Base-by-base conservation (phyloP, 2,113 vertebrate genomes). In the Callorhinus ursinus region DNA sequence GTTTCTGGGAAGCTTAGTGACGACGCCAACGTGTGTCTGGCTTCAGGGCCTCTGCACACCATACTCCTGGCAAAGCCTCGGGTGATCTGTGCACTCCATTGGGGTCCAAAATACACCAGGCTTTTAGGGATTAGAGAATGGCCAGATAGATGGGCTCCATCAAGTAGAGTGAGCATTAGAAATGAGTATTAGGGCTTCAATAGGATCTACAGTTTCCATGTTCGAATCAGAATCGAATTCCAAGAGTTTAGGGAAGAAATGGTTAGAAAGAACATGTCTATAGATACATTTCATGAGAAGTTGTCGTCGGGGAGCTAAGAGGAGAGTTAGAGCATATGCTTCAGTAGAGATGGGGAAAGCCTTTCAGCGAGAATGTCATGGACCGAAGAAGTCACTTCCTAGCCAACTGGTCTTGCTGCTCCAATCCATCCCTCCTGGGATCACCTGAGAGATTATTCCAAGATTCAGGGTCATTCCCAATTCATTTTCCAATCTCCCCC, bases 41-140 rank as follows among this genome's bases (percentile, higher is more conserved):
- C 51, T 18, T 4, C 46, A 6, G 16, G 65, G 22, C 51, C 63
- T 13, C 22, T n/a, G 10, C 1, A 3, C 4, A 13, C 24, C 31
- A 3, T 4, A 4, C 1, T 4, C 39, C 19, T 72, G 24, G 12
- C 16, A 31, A 19, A 3, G 59, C 67, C n/a, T 5, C 0, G 0
- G 28, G 11, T 1, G 15, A 8, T 4, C 4, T 63, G 26, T 10
- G 18, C n/a, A 9, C 21, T 21, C 10, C 16, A 31, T 1, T 1
- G 59, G 24, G 18, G 14, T 19, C 39, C 7, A 2, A 33, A 21
- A 65, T 12, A 8, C 11, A n/a, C 3, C n/a, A 24, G 55, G 67
- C 14, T 59, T 59, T 39, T 46, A 1, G 9, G 14, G 31, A 5
- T 1, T 1, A 0, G 4, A 31, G 18, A 5, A 18, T 0, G 19